Base-by-base conservation (phyloP, 1,140 invertebrate genomes). In the Drosophila hydei region DNA sequence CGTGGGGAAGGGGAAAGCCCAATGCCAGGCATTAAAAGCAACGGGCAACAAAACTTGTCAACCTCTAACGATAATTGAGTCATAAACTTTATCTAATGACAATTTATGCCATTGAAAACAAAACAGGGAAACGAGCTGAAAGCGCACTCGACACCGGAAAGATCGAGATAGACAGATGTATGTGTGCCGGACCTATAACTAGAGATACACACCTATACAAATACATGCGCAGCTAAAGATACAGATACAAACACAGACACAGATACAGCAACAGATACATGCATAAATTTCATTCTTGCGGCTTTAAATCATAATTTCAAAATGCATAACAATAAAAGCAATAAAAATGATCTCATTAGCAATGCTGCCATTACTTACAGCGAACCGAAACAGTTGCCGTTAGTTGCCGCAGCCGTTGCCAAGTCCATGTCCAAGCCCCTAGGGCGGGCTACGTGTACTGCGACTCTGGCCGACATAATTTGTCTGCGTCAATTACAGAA, bases 51-150 rank as follows among this genome's bases (percentile, higher is more conserved):
- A 77, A 77, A 88, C 75, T 67, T 61, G 81, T 58, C 75, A 87
- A 68, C 75, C 83, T 85, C 83, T 63, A 79, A 87, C 78, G 61
- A 83, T 87, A 89, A 87, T 87, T 83, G 79, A 88, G 84, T 87
- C 84, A 87, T 87, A 87, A 88, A 88, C 83, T 89, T 89, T 83
- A 79, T 84, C 79, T 88, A 88, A 88, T 89, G 75, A 89, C 83
- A 79, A 79, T 87, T 87, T 87, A 83, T 89, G 75, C 72, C 75
- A 88, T 78, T 88, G 61, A 77, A 77, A 77, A 79, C 59, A 77
- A 84, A 69, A 72, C 55, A 74, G 25, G 70, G 36, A 61, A 54
- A 54, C 51, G 18, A 54, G 19, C 51, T 38, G 30, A 38, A 36
- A 54, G 58, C 62, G 45, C 43, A 51, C 51, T 54, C 70, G 54